Conservation (phyloP, 2,888 invertebrate genomes). For the Trimorus sp. region DNA sequence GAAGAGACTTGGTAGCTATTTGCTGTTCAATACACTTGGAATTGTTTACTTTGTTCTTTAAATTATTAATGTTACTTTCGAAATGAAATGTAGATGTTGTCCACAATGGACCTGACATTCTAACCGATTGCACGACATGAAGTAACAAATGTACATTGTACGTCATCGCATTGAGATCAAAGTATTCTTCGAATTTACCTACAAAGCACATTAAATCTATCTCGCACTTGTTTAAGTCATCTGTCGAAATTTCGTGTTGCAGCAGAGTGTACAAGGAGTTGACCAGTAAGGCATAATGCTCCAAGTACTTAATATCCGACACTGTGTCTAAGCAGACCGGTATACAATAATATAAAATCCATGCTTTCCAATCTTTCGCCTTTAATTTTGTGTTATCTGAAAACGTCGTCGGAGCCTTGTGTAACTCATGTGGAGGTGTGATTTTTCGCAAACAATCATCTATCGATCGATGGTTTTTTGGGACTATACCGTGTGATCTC, state of each 20-base stretch:
- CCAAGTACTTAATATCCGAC: constrained; percentile 4
- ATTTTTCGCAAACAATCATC: constrained; percentile 5
- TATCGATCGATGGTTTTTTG: neutral
- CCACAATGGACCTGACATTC: constrained; percentile 25
- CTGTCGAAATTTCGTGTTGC: neutral
- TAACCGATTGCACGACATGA: constrained; percentile 30
- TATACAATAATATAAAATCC: constrained; percentile 18
- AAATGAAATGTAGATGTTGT: constrained; percentile 32
- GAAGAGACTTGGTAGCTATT: constrained; percentile 18
- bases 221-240: neutral
- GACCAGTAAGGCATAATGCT: constrained; percentile 9
- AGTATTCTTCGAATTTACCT: constrained; percentile 1
- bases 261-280: constrained; percentile 5
- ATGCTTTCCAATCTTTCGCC: constrained; percentile 14
- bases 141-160: constrained; percentile 38
- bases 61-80: constrained; percentile 38
- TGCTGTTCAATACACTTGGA: constrained; percentile 11
- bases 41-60: constrained; percentile 12
- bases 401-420: constrained; percentile 9
- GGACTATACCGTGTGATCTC: neutral
- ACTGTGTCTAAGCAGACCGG: neutral
- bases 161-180: constrained; percentile 23
- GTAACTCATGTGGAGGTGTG: constrained; percentile 15
- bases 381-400: constrained; percentile 1
- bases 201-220: constrained; percentile 11